These are phyloP conservation scores for Drosophila murphyi DNA, from an alignment of 1,140 invertebrate species.

Conservation along the genomic window DNA sequence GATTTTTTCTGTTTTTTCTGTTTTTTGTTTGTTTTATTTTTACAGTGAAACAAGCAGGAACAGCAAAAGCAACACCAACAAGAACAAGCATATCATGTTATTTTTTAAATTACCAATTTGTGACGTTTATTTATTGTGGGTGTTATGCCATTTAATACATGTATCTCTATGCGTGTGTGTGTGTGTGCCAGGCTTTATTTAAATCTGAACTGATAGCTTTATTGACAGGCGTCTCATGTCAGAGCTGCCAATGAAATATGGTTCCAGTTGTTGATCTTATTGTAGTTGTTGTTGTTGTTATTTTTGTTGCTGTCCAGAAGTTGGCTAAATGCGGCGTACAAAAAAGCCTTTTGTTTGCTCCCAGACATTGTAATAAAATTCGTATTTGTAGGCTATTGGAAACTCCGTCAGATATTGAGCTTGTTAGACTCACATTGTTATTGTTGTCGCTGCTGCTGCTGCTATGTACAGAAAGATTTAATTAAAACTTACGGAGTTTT, in stretches of 20 bases:
- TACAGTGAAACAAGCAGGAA: conserved; percentile 30
- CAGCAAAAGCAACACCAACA: conserved; percentile 10
- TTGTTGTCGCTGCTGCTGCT: neutral
- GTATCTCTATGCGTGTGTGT: conserved; percentile 10
- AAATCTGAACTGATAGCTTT: conserved; percentile 63
- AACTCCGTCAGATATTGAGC: conserved; percentile 66
- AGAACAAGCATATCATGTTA: conserved; percentile 48
- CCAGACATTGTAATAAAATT: conserved; percentile 45
- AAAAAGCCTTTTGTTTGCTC: conserved; percentile 68
- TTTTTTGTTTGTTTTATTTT: conserved; percentile 5
- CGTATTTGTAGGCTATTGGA: conserved; percentile 56
- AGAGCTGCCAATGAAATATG: conserved; percentile 73
- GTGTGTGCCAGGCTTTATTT: conserved; percentile 47
- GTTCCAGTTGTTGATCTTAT: conserved; percentile 9
- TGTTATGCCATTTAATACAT: conserved; percentile 44
- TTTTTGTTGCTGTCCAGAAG: conserved; percentile 22
- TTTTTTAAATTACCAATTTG: conserved; percentile 67
- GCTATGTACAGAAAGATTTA: conserved; percentile 63
- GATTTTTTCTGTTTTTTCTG: neutral
- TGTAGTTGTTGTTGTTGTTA: no score
- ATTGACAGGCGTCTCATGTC: conserved; percentile 76
- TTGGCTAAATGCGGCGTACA: conserved; percentile 47
- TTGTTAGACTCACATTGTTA: conserved; percentile 28
- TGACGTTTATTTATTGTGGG: conserved; percentile 75
- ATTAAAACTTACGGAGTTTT: conserved; percentile 77